Conservation (phyloP, 2,797 vertebrate genomes). For the Phalloptychus januarius region DNA sequence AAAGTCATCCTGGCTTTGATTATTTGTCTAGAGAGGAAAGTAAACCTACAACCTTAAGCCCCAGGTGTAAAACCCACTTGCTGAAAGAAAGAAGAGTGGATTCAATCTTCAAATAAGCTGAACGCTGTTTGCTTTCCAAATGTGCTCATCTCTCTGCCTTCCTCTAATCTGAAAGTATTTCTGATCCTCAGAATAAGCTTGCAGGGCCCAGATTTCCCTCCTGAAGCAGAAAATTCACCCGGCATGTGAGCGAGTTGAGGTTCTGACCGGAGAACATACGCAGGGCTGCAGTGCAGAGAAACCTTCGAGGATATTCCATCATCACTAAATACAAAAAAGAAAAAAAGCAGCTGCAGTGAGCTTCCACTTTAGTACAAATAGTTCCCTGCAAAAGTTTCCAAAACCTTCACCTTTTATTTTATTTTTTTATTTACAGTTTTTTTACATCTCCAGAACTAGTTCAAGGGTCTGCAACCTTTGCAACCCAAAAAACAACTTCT, state of each 20-base stretch:
- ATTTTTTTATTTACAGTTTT: neutral
- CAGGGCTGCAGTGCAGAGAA: conserved; percentile 18
- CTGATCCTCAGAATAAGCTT: conserved; percentile 67
- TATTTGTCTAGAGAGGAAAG: conserved; percentile 41
- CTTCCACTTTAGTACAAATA: conserved; percentile 29
- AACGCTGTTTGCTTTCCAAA: conserved; percentile 60
- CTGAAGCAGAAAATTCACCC: conserved; percentile 55
- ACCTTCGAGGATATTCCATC: conserved; percentile 42
- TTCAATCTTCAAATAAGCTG: conserved; percentile 48
- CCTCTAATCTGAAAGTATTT: conserved; percentile 63
- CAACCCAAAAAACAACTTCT: neutral
- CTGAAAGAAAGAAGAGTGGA: conserved; percentile 48
- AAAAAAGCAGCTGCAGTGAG: conserved; percentile 37
- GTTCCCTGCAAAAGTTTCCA: conserved; percentile 6
- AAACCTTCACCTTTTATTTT: neutral
- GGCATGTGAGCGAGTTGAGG: conserved; percentile 35
- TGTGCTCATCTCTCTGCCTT: conserved; percentile 32
- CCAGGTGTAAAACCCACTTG: conserved; percentile 39
- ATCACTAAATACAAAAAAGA: conserved; percentile 11
- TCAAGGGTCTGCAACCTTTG: neutral
- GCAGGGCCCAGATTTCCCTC: conserved; percentile 41
- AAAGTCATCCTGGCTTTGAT: conserved; percentile 54
- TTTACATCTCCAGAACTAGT: neutral
- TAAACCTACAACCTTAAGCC: conserved; percentile 42
- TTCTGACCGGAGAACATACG: conserved; percentile 47